Base-by-base conservation (phyloP, 2,797 vertebrate species). In the Dendrocincla tyrannina region DNA sequence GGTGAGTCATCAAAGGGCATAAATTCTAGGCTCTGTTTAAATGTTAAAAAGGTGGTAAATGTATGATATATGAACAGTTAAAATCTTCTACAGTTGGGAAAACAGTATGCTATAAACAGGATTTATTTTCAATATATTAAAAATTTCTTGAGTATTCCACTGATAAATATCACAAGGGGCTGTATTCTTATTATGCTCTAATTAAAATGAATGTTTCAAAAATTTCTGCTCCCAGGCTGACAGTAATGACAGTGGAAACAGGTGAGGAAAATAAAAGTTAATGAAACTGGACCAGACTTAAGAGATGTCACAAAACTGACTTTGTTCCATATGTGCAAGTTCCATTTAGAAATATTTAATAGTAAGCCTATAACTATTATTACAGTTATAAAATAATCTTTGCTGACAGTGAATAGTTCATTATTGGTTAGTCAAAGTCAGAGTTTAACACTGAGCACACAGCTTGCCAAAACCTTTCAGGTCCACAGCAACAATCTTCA, bases 101-200 rank as follows among this genome's bases (percentile, higher is more conserved):
- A 95, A 85, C 58, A 66, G 55, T 69, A 35, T 66, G 66, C 87
- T 89, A 88, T 92, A 93, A 92, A 91, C 69, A 82, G 10, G 6
- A 95, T 96, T 95, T 95, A 94, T 94, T 94, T 93, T 91, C 85
- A 82, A 60, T 88, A 63, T 88, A 95, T 88, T 85, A 92, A 92
- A 88, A 63, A 33, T 67, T 94, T 88, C 63, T 76, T 73, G 50
- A 91, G 73, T 70, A 78, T 86, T 91, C 56, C 1, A 2, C 69
- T 76, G 83, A 77, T 96, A 96, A 95, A 83, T 89, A 92, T 75
- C 93, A 76, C 47, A 79, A 56, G 50, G 33, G 63, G 14, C 37
- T 75, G 37, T 37, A 63, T 88, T 91, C 74, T 90, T 96, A 74
- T 77, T 91, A 77, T 84, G 69, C 52, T 82, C 44, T 79, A 95